These are phyloP conservation scores for Microvelia longipes DNA, from an alignment of 1,140 invertebrate species.

Conservation along the genomic window DNA sequence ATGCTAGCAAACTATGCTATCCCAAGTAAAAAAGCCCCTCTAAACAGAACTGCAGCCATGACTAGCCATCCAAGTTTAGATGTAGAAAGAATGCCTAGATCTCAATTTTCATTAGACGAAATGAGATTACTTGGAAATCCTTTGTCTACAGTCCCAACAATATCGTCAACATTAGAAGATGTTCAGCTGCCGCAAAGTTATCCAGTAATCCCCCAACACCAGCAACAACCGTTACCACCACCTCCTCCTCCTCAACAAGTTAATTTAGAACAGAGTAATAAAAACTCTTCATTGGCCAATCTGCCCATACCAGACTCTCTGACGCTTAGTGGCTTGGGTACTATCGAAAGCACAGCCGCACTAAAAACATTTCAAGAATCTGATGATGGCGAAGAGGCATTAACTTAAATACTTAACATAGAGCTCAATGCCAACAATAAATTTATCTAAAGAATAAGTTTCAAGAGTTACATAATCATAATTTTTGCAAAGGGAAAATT, in stretches of 20 bases:
- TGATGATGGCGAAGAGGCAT: no score
- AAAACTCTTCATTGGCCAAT: no score
- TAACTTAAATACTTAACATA: no score
- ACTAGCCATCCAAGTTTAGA: neutral
- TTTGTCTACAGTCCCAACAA: neutral
- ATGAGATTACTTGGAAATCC: neutral
- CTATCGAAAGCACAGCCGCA: no score
- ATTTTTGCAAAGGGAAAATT: no score
- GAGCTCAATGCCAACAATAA: no score
- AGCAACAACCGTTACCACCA: neutral
- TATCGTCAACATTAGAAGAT: neutral
- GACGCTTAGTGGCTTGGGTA: no score
- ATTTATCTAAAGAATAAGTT: no score
- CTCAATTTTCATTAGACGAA: neutral
- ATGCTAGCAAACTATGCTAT: neutral
- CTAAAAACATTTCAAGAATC: no score
- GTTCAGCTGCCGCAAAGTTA: neutral
- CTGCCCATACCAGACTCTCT: no score
- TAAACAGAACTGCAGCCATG: neutral
- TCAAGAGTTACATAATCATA: no score
- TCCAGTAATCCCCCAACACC: neutral
- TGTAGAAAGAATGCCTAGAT: neutral
- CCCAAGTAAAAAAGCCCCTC: neutral
- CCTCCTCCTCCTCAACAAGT: neutral
- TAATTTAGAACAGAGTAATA: no score